Evolutionary conservation across 1,140 invertebrate genomes (phyloP).

Genomic region (Drosophila gunungcola): DNA sequence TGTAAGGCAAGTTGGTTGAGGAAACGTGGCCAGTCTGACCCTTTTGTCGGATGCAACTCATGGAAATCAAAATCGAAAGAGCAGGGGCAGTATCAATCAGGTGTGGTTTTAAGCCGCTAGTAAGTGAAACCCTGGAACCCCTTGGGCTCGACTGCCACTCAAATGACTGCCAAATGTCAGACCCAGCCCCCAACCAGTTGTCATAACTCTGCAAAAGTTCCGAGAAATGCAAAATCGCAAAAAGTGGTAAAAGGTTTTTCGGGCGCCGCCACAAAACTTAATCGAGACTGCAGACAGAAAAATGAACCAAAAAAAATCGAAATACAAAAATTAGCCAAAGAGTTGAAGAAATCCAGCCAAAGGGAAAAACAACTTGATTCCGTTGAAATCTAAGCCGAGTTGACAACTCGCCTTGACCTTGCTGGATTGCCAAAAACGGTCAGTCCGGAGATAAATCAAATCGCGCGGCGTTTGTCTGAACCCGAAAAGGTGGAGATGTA

Average conservation of each 20-base stretch:
- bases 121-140: constrained; percentile 72
- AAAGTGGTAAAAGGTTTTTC: constrained; percentile 52
- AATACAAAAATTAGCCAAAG: not conserved
- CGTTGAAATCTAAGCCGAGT: constrained; percentile 70
- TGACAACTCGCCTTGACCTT: constrained; percentile 79
- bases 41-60: constrained; percentile 21
- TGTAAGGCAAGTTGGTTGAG: constrained; percentile 1
- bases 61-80: not conserved
- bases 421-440: constrained; percentile 67
- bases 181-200: constrained; percentile 48
- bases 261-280: constrained; percentile 60
- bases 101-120: constrained; percentile 75
- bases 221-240: constrained; percentile 66
- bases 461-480: constrained; percentile 38
- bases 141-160: constrained; percentile 54
- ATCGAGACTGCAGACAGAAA: constrained; percentile 74
- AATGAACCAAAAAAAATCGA: constrained; percentile 7
- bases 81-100: constrained; percentile 54
- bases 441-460: constrained; percentile 73
- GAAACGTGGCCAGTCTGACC: constrained; percentile 22
- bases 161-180: constrained; percentile 41
- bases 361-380: constrained; percentile 50
- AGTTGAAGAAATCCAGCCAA: constrained; percentile 11
- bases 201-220: constrained; percentile 68
- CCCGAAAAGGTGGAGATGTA: constrained; percentile 39